phyloP scores from a whole-genome alignment of 1,140 invertebrate species.

The Drosophila azteca region DNA sequence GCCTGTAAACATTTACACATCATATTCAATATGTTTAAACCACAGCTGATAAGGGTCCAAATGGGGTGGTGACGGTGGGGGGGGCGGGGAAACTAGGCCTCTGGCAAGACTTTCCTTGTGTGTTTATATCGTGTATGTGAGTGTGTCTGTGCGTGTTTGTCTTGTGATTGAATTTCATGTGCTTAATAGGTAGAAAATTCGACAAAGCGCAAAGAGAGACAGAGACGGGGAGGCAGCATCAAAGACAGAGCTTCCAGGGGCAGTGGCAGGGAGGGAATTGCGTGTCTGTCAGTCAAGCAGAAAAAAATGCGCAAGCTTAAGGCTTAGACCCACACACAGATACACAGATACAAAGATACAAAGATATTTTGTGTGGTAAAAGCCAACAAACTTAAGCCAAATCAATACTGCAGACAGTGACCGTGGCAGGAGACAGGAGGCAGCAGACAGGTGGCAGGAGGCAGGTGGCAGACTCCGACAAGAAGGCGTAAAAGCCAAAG shows the following conservation, averaged over 20 bases:
- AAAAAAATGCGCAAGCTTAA: slow-evolving; percentile 69
- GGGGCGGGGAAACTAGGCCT: neutral
- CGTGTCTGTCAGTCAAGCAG: slow-evolving; percentile 64
- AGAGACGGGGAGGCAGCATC: slow-evolving; percentile 27
- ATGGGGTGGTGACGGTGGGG: neutral
- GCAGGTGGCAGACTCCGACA: too few relatives aligned
- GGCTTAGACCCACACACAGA: slow-evolving; percentile 26
- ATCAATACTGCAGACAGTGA: slow-evolving; percentile 46
- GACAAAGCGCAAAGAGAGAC: slow-evolving; percentile 51
- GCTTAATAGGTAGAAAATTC: slow-evolving; percentile 80
- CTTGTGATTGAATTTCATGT: slow-evolving; percentile 80
- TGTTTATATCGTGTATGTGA: slow-evolving; percentile 2
- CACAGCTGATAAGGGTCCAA: slow-evolving; percentile 73
- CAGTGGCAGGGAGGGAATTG: slow-evolving; percentile 41
- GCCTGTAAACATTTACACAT: slow-evolving; percentile 62
- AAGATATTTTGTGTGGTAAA: slow-evolving; percentile 17
- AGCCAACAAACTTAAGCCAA: slow-evolving; percentile 46
- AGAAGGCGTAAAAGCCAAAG: slow-evolving; percentile 55
- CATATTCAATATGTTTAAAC: slow-evolving; percentile 76
- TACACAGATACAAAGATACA: slow-evolving; percentile 9
- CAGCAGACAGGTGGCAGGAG: too few relatives aligned
- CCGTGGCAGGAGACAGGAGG: slow-evolving; percentile 4
- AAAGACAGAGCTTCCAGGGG: slow-evolving; percentile 51
- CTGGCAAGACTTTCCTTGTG: slow-evolving; percentile 8
- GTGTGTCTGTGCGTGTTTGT: slow-evolving; percentile 25